Base-by-base conservation (phyloP, 2,888 invertebrate species). In the Drosophila heteroneura region DNA sequence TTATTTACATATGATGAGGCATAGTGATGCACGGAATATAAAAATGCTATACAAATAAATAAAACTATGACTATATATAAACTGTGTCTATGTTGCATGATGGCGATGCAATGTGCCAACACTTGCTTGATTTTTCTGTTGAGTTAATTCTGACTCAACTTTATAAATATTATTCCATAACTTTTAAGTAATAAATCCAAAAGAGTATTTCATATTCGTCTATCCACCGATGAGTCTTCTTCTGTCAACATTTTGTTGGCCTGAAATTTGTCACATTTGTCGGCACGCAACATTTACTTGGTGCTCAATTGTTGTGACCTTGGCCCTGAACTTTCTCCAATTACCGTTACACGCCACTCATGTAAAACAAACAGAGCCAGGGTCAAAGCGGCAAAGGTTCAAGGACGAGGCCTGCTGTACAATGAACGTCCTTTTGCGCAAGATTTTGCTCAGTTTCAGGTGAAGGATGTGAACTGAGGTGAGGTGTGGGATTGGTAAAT, bases 291-390 rank as follows among this genome's bases (percentile, higher is more conserved):
- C 69, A 69, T 81, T 81, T 64, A 72, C 14, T 56, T 19, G 19
- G 47, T 35, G 16, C 47, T 41, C 61, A 65, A 47, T 39, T 56
- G 37, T 58, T 58, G 32, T 57, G 62, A 69, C 78, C 78, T 81
- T 79, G 79, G 44, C 79, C 78, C 22, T 81, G 79, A 81, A 66
- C 69, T 79, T 81, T 69, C 35, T 26, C 52, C 79, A 79, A 81
- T 78, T 79, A 78, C 57, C 68, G 73, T 72, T 63, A 65, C 73
- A 72, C 65, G 82, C 32, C 61, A 56, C 22, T 41, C 57, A 26
- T 39, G 53, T 66, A 54, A 32, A 22, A 37, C 28, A 49, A 49
- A 41, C 26, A 56, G 26, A 63, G 53, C n/a, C 65, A 79, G 56
- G 68, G 75, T 53, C 56, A 22, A 26, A 53, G 54, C 53, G 67